These are phyloP conservation scores for Caenorhabditis latens DNA, from an alignment of 1,140 invertebrate species.

Conservation along the genomic window DNA sequence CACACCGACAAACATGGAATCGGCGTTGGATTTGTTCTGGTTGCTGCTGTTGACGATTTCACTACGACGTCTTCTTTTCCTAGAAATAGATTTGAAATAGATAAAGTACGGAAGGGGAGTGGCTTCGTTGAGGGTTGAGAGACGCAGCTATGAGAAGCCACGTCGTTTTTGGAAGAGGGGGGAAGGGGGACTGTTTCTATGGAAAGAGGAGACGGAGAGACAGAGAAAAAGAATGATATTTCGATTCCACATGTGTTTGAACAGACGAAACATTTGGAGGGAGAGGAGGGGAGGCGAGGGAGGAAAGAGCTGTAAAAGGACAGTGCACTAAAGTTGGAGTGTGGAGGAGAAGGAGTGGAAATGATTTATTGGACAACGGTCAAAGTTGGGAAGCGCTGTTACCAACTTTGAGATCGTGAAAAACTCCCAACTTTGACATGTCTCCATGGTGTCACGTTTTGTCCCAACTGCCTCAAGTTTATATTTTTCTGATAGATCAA, in stretches of 20 bases:
- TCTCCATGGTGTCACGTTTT: too few relatives aligned
- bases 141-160: slow-evolving; percentile 3
- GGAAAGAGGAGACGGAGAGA: not conserved
- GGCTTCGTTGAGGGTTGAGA: not conserved
- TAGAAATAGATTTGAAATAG: not conserved
- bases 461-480: too few relatives aligned
- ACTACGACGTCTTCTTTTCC: too few relatives aligned
- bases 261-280: not conserved
- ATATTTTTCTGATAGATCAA: too few relatives aligned
- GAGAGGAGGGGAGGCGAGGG: not conserved
- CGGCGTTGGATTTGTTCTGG: not conserved
- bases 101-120: slow-evolving; percentile 8
- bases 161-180: not conserved
- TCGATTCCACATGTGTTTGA: not conserved
- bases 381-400: too few relatives aligned
- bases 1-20: slow-evolving; percentile 59
- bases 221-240: not conserved
- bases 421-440: too few relatives aligned
- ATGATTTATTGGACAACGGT: too few relatives aligned
- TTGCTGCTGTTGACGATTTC: not conserved
- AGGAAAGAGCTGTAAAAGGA: not conserved
- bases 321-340: too few relatives aligned
- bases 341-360: too few relatives aligned
- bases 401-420: too few relatives aligned
- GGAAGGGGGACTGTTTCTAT: slow-evolving; percentile 1